Evolutionary conservation across 2,888 invertebrate species (phyloP).

Genomic region (Ditula angustiorana): DNA sequence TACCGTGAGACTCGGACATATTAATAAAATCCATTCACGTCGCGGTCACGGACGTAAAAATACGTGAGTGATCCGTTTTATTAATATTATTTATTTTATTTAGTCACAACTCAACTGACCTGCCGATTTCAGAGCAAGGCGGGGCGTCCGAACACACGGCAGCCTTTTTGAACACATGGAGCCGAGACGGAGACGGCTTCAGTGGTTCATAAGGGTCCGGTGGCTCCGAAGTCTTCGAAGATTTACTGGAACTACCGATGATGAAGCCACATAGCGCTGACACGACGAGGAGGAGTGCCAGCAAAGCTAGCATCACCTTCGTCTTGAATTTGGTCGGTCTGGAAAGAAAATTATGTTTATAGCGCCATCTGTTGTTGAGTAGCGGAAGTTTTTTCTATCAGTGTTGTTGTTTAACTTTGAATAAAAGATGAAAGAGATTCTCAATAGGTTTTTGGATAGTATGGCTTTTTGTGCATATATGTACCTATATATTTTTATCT

Average conservation of each 20-base stretch:
- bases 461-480: too few relatives aligned
- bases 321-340: conserved; percentile 68
- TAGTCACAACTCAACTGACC: too few relatives aligned
- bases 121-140: conserved; percentile 91
- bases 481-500: too few relatives aligned
- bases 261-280: conserved; percentile 70
- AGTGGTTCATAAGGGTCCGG: conserved; percentile 87
- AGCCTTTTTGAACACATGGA: conserved; percentile 88
- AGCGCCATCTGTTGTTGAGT: conserved; percentile 53
- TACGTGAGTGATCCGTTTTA: too few relatives aligned
- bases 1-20: too few relatives aligned
- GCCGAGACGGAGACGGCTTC: conserved; percentile 88
- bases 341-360: conserved; percentile 40
- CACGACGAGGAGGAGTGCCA: conserved; percentile 62
- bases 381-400: conserved; percentile 38
- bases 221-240: conserved; percentile 70
- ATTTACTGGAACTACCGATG: conserved; percentile 59
- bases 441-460: too few relatives aligned
- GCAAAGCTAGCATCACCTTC: conserved; percentile 60
- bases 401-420: too few relatives aligned
- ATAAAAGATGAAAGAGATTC: too few relatives aligned
- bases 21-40: too few relatives aligned
- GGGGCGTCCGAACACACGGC: conserved; percentile 92
- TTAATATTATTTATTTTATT: too few relatives aligned
- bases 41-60: too few relatives aligned